Evolutionary conservation across 2,888 invertebrate species (phyloP), one percentile per base, ranked within the genome.

Genomic region (Rutpela maculata): DNA sequence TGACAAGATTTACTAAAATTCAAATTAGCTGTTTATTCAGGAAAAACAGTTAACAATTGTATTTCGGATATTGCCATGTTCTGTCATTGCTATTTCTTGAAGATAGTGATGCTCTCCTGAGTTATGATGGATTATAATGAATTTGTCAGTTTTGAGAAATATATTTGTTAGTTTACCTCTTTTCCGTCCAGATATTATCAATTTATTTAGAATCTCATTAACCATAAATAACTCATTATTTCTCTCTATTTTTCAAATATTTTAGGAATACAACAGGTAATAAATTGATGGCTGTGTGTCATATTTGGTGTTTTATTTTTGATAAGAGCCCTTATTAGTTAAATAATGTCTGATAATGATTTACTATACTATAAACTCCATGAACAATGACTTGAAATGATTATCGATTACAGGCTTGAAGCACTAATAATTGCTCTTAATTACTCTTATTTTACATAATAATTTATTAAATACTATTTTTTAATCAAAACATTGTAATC

Each of bases 181-280:
- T 63, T 43, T 63, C 72, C 72, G 72, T 72, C 72, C 72, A 62
- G 22, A 50, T 59, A 31, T 59, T 59, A 70, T 43, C 9, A 22
- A 56, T 66, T 66, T 18, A 18, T 55, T 63, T 31, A 19, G 62
- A 72, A 72, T 72, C 72, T 72, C 63, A 72, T 18, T 55, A 22
- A 55, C 19, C 11, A 17, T 15, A 55, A 72, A 38, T 55, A 43
- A 55, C 72, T 72, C 72, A 55, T 18, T 71, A 6, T 0, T 63
- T 55, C 72, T 72, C 72, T 72, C 72, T 72, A 72, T 72, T 63
- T 72, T 72, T 11, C 17, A n/a, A n/a, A 55, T 60, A 62, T n/a
- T 69, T 70, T 60, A 15, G 15, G 56, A 10, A 15, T 62, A 22
- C 43, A 62, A 22, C 60, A 62, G 59, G 17, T 70, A 60, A 70